Evolutionary conservation across 2,113 vertebrate genomes (phyloP).

Genomic region (Rallus limicola): DNA sequence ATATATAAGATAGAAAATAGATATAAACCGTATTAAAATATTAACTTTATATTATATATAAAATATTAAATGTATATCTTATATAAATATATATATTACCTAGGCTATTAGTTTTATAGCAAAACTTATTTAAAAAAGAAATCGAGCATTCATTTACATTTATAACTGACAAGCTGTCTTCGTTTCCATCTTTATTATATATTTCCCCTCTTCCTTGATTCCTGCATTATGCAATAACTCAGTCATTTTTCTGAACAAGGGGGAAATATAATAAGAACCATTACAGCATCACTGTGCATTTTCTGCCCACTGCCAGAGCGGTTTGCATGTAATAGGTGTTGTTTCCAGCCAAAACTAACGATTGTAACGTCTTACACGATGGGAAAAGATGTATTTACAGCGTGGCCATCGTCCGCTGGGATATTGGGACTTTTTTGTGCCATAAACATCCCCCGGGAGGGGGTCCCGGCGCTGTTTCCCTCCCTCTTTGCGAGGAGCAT

Average conservation of each 20-base stretch:
- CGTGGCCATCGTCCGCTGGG: background rate
- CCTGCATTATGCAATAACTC: slow-evolving; percentile 24
- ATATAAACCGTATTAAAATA: too few relatives aligned
- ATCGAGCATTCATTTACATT: background rate
- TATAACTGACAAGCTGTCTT: background rate
- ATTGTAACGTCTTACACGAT: background rate
- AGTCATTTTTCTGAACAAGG: slow-evolving; percentile 46
- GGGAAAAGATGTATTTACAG: slow-evolving; percentile 11
- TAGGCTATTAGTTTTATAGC: background rate
- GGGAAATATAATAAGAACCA: slow-evolving; percentile 46
- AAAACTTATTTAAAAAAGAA: background rate
- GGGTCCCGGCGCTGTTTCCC: background rate
- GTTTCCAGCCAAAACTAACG: slow-evolving; percentile 43
- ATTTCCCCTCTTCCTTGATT: background rate
- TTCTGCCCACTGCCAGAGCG: background rate
- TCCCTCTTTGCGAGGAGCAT: background rate
- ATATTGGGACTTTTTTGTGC: background rate
- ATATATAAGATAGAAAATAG: too few relatives aligned
- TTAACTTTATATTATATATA: too few relatives aligned
- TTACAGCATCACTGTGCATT: background rate
- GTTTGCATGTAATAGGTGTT: background rate
- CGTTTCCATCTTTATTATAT: background rate
- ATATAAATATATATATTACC: background rate
- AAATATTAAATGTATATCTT: too few relatives aligned
- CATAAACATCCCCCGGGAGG: background rate